Base-by-base conservation (phyloP, 2,888 invertebrate genomes). In the Theretra japonica region DNA sequence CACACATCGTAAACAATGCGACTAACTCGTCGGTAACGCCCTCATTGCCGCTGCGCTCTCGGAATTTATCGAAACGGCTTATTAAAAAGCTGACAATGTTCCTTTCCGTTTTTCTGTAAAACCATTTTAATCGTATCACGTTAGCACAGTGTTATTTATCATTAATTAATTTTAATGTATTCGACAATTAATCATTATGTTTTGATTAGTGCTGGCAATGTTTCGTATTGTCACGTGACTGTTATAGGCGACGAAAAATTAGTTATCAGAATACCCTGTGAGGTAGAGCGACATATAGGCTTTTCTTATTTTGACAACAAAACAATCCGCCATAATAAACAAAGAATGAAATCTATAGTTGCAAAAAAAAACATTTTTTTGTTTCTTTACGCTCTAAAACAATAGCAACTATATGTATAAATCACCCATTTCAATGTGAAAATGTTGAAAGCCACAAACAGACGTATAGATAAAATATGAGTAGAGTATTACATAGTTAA, bases 71-170 rank as follows among this genome's bases (percentile, higher is more conserved):
- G 79, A 83, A 86, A 76, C 76, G 79, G 77, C 81, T 80, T 80
- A 83, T 80, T 79, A 76, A 70, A 75, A 80, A 80, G 77, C 81
- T 79, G 77, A 84, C 83, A 77, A 80, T 73, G 79, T 77, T 79
- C 69, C 76, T 73, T 79, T 80, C 77, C 71, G 76, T 71, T 79
- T 76, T 80, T 83, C 83, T 84, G 84, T 83, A 87, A 85, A 75
- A 83, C 81, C 75, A 80, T 81, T 77, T 80, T 72, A 75, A 75
- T 79, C 76, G 74, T 71, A 73, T 41, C 3, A 76, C 78, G 83
- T 88, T 86, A 87, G 85, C 82, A 85, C 81, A 81, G 76, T 80
- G 80, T 85, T 86, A 85, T 77, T 77, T 68, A 75, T 78, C 72
- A 72, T 21, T 71, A 65, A 60, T 69, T 48, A 69, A 69, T 21